Percentiles rank a stretch among this genome's conserved stretches.
These are phyloP conservation scores for Eolophus roseicapilla DNA, from an alignment of 2,113 vertebrate genomes.

Conservation along the genomic window DNA sequence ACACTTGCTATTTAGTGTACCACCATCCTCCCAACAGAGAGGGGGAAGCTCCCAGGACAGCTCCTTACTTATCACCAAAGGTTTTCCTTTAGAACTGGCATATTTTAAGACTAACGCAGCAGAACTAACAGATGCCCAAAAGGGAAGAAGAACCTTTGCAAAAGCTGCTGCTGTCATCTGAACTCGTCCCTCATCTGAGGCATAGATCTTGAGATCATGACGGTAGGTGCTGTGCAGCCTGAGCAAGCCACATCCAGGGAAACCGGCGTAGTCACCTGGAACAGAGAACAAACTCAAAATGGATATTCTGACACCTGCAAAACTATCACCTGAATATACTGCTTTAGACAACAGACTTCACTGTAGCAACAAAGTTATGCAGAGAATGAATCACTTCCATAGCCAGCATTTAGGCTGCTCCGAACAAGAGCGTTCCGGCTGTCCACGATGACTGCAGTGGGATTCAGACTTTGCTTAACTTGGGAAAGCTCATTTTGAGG, in stretches of 20 bases:
- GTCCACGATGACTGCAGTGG: background rate
- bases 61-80: background rate
- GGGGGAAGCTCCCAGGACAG: background rate
- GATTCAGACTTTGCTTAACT: background rate
- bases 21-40: background rate
- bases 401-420: background rate
- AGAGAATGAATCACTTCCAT: background rate
- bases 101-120: background rate
- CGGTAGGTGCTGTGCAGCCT: slow-evolving; percentile 96
- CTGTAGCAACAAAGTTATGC: background rate
- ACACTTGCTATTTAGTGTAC: background rate
- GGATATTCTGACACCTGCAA: background rate
- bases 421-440: background rate
- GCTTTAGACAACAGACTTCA: background rate
- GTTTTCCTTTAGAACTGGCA: background rate
- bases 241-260: slow-evolving; percentile 94
- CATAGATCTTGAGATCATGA: slow-evolving; percentile 98
- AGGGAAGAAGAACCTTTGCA: slow-evolving; percentile 83
- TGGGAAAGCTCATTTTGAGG: background rate
- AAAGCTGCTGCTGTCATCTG: slow-evolving; percentile 99
- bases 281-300: background rate
- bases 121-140: background rate
- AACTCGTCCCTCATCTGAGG: slow-evolving; percentile 95
- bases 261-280: slow-evolving; percentile 95
- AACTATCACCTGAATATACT: background rate